Conservation (phyloP, 2,888 invertebrate species). For the Pristionchus fissidentatus region DNA sequence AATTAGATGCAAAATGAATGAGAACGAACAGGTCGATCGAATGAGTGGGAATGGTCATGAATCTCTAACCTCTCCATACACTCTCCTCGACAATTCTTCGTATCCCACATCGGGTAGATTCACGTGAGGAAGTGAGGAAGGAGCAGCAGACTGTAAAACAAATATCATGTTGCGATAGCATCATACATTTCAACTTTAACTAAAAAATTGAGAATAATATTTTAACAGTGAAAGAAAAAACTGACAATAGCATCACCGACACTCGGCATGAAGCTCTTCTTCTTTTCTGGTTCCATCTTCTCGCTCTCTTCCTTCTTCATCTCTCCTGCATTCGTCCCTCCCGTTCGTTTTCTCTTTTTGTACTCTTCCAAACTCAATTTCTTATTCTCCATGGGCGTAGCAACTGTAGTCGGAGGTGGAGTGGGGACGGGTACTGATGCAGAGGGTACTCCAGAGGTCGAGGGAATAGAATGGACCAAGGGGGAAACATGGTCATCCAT, state of each 20-base stretch:
- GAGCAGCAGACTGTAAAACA: not conserved
- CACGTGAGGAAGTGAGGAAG: not conserved
- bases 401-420: not conserved
- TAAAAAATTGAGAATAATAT: too few species aligned
- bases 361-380: constrained; percentile 22
- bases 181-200: too few species aligned
- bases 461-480: not conserved
- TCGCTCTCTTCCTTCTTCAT: not conserved
- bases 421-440: not conserved
- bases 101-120: not conserved
- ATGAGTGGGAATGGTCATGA: too few species aligned
- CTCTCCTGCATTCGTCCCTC: not conserved
- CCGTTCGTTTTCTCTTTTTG: not conserved
- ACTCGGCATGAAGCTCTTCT: constrained; percentile 41
- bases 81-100: constrained; percentile 2
- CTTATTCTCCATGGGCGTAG: not conserved
- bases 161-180: too few species aligned
- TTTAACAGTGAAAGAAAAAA: not conserved
- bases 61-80: constrained; percentile 6
- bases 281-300: not conserved
- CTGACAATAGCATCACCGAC: constrained; percentile 1
- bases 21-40: too few species aligned
- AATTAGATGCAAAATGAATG: too few species aligned
- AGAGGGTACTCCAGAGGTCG: not conserved
- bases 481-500: not conserved